Evolutionary conservation across 2,888 invertebrate genomes (phyloP).

Genomic region (Cephonodes hylas): DNA sequence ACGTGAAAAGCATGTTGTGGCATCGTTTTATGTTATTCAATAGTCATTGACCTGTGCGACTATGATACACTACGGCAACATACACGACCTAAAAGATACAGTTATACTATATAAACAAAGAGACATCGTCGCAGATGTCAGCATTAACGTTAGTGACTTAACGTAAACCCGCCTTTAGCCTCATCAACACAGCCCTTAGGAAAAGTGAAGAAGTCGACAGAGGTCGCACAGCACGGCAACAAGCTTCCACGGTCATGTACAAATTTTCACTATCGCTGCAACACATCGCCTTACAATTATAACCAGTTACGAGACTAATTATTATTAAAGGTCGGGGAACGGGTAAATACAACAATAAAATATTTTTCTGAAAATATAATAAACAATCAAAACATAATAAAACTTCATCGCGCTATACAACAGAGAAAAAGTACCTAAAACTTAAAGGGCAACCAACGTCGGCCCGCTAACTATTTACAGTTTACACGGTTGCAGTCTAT

Average conservation of each 20-base stretch:
- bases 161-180: not conserved
- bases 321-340: not conserved
- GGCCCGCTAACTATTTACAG: not conserved
- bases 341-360: not conserved
- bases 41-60: not conserved
- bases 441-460: not conserved
- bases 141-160: too few relatives aligned
- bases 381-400: conserved; percentile 77
- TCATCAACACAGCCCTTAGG: not conserved
- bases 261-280: not conserved
- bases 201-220: not conserved
- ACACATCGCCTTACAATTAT: not conserved
- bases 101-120: not conserved
- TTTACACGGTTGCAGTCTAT: not conserved
- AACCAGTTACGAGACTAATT: not conserved
- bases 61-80: not conserved
- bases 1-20: too few relatives aligned
- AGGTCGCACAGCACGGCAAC: not conserved
- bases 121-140: not conserved
- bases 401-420: conserved; percentile 78
- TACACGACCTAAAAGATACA: not conserved
- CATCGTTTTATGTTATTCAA: not conserved
- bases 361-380: conserved; percentile 74
- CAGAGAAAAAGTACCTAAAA: conserved; percentile 50
- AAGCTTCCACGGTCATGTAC: not conserved